Percentiles rank a stretch among this genome's conserved stretches.
Evolutionary conservation across 2,113 vertebrate genomes (phyloP).

Genomic region (Noctilio leporinus): DNA sequence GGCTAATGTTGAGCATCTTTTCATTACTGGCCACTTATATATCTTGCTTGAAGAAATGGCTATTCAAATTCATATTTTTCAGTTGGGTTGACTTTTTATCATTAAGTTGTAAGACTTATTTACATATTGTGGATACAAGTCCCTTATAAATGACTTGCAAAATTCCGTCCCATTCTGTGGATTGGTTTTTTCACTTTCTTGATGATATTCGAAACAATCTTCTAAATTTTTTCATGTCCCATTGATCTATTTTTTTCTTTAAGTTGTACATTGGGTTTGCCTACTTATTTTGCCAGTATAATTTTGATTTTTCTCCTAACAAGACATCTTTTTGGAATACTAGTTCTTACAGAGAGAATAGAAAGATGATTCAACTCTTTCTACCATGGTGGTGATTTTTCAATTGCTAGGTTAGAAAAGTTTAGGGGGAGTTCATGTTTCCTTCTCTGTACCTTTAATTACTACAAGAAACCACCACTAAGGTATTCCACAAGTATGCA

Average conservation of each 20-base stretch:
- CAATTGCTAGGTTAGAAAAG: neutral
- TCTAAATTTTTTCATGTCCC: neutral
- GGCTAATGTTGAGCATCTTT: too few relatives aligned
- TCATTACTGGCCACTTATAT: too few relatives aligned
- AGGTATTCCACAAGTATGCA: neutral
- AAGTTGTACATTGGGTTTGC: neutral
- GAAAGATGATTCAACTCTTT: neutral
- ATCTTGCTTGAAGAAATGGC: too few relatives aligned
- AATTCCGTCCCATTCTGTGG: neutral
- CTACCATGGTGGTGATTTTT: neutral
- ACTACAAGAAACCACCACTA: neutral
- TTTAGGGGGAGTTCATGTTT: neutral
- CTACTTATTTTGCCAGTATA: neutral
- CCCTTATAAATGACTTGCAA: neutral
- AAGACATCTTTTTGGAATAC: neutral
- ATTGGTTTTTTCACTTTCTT: neutral
- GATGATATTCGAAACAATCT: neutral
- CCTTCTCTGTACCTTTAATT: neutral
- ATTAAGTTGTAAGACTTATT: too few relatives aligned
- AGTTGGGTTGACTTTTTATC: too few relatives aligned
- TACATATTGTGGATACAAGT: too few relatives aligned
- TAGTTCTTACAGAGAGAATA: neutral
- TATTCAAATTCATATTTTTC: too few relatives aligned
- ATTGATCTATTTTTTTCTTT: neutral
- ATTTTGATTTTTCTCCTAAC: neutral